Evolutionary conservation across 2,113 vertebrate species (phyloP).

Genomic region (Regulus satrapa): DNA sequence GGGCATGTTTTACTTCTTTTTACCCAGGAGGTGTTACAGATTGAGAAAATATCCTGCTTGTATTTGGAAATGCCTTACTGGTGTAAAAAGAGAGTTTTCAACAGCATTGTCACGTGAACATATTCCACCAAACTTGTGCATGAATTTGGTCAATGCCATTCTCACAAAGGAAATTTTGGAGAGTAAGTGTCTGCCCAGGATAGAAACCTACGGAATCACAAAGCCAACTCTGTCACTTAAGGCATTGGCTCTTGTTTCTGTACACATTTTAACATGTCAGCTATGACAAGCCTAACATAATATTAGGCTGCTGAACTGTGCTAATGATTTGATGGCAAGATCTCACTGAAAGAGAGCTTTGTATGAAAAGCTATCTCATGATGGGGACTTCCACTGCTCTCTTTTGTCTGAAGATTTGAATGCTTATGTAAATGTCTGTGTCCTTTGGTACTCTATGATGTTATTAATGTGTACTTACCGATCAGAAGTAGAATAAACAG

Average conservation of each 20-base stretch:
- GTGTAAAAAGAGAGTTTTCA: not conserved
- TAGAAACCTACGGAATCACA: not conserved
- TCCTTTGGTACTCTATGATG: not conserved
- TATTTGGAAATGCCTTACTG: not conserved
- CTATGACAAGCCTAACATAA: not conserved
- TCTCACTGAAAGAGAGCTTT: not conserved
- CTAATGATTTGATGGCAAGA: not conserved
- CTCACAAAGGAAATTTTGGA: not conserved
- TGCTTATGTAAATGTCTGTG: not conserved
- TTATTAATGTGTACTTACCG: slow-evolving; percentile 61
- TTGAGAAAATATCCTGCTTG: not conserved
- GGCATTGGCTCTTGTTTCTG: not conserved
- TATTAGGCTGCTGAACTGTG: not conserved
- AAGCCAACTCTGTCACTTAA: not conserved
- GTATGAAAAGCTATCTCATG: not conserved
- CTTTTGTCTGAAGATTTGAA: slow-evolving; percentile 1
- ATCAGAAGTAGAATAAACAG: slow-evolving; percentile 81
- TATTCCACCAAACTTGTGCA: not conserved
- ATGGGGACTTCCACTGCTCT: not conserved
- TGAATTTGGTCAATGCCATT: not conserved
- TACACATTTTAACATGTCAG: not conserved
- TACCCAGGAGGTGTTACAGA: not conserved
- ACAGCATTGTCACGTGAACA: not conserved
- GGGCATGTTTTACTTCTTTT: not conserved
- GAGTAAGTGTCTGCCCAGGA: not conserved